Base-by-base conservation (phyloP, 2,888 invertebrate genomes). In the Neoitamus cyanurus region DNA sequence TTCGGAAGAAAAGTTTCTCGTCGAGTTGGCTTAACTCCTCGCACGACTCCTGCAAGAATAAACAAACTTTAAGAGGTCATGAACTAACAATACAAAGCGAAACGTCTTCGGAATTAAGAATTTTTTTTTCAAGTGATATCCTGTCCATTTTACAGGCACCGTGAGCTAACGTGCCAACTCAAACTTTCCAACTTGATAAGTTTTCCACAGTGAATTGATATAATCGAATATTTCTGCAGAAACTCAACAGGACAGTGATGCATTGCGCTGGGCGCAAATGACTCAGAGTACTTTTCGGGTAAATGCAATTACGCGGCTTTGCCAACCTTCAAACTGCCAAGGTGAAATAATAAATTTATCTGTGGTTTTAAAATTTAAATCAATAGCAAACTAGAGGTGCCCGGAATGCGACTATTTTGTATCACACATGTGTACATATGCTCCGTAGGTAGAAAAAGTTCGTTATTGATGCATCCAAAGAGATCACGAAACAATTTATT, bases 41-140 rank as follows among this genome's bases (percentile, higher is more conserved):
- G 69, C 70, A 83, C 83, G 37, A 83, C 34, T 83, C 83, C 36
- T 69, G 37, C 37, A 83, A 83, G 83, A 83, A 69, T 83, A 83
- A 83, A 83, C 83, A 83, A 83, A 83, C 69, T 70, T 83, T 83
- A 83, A 42, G 70, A 83, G 83, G 83, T 83, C 83, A 69, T 83
- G 78, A 78, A 78, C 78, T 78, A 78, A 48, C 78, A 78, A 78
- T 78, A 78, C 78, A 82, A 82, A 68, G 25, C 58, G 82, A 82
- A 82, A 82, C 68, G 83, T 83, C 70, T 83, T 37, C 36, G 13
- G 83, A 83, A 83, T 83, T 69, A 83, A 83, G 69, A 83, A 83
- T 68, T 82, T 30, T 82, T 68, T 25, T 37, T 69, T 69, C 20
- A 58, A 58, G 25, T 36, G 68, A 80, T 80, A 80, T 58, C 78